A percentile compares a stretch with the other conserved stretches of the same genome.
phyloP scores from a whole-genome alignment of 2,888 invertebrate genomes.

The Tyria jacobaeae region DNA sequence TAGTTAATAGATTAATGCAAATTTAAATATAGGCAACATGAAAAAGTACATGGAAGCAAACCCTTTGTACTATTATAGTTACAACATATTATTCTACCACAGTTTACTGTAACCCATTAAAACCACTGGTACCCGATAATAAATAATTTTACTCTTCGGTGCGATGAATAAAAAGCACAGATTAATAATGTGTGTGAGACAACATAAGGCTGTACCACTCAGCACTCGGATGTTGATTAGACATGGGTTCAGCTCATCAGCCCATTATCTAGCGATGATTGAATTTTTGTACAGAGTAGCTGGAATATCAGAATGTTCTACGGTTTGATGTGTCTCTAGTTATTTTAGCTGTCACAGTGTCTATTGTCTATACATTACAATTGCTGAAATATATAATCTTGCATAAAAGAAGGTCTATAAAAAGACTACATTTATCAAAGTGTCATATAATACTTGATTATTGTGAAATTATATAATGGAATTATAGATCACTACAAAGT shows the following conservation, averaged over 20 bases:
- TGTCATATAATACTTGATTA: not conserved
- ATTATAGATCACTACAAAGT: no score
- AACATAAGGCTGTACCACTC: constrained; percentile 39
- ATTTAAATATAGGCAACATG: no score
- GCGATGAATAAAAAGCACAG: constrained; percentile 12
- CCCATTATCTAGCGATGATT: constrained; percentile 67
- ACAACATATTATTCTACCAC: not conserved
- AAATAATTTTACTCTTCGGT: constrained; percentile 6
- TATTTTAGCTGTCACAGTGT: not conserved
- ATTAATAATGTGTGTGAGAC: constrained; percentile 29
- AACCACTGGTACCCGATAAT: not conserved
- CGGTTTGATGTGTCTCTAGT: constrained; percentile 24
- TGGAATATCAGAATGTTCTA: constrained; percentile 29
- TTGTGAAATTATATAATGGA: no score
- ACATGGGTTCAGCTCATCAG: constrained; percentile 59
- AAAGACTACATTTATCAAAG: not conserved
- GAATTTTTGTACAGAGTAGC: constrained; percentile 65
- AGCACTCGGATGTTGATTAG: constrained; percentile 59
- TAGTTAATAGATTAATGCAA: no score
- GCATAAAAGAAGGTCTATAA: not conserved
- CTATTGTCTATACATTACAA: not conserved
- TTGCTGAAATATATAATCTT: not conserved
- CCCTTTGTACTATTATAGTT: not conserved
- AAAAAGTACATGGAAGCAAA: not conserved
- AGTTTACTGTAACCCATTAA: constrained; percentile 4